Conservation (phyloP, 64 coral and sea anemone species). For the Trachythela sp. region DNA sequence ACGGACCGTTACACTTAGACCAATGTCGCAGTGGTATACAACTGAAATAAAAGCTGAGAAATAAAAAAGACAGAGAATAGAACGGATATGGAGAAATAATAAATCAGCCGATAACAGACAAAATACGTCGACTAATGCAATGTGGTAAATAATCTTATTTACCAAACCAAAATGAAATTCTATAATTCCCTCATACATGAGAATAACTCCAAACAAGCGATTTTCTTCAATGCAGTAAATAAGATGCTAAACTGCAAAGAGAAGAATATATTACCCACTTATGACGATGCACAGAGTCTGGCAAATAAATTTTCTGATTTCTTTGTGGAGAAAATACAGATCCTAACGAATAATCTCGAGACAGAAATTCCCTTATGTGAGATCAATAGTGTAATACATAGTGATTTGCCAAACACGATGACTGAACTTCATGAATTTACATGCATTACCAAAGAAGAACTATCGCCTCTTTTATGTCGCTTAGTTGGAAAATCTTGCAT, state of each 20-base stretch:
- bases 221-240: not conserved
- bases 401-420: no score
- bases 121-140: not conserved
- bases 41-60: slow-evolving; percentile 13
- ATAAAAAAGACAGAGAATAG: not conserved
- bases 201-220: not conserved
- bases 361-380: no score
- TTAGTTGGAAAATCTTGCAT: no score
- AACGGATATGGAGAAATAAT: not conserved
- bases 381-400: no score
- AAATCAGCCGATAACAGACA: not conserved
- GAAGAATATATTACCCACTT: not conserved
- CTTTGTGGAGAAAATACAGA: not conserved
- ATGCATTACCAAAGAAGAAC: no score
- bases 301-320: not conserved
- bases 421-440: no score
- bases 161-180: not conserved
- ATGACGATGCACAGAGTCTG: not conserved
- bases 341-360: not conserved
- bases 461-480: no score
- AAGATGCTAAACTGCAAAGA: not conserved
- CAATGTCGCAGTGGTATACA: slow-evolving; percentile 16
- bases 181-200: not conserved
- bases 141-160: not conserved
- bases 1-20: slow-evolving; percentile 6